Evolutionary conservation across 2,113 vertebrate genomes (phyloP), one percentile per base, ranked within the genome.

Genomic region (Solea solea): DNA sequence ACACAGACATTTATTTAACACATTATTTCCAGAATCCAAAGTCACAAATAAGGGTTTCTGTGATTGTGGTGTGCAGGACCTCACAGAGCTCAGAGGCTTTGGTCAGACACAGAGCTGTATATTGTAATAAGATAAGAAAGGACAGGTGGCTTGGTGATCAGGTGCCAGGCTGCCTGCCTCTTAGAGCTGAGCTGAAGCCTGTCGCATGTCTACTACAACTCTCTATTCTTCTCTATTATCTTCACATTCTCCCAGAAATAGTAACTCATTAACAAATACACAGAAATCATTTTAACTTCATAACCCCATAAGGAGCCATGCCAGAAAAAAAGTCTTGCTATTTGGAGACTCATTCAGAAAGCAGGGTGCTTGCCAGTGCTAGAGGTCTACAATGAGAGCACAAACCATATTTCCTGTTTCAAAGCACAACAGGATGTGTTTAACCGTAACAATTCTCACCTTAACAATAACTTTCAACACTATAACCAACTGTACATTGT

Each of bases 71-170:
- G 72, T 60, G 55, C 55, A 56, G 46, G 69, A 78, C 41, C 72
- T 63, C 5, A n/a, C 45, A 68, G 59, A 69, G 52, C 73, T 74
- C 53, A 53, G 58, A 80, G 14, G 70, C 80, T 65, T 81, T 70
- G 75, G 76, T 55, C 67, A 64, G 62, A 77, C 72, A 90, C 88
- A 81, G 68, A 86, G 87, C 62, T 15, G 50, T 68, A 73, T 75
- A 86, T 85, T 88, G 86, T 91, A 89, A 91, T 83, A 74, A 89
- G 89, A 91, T 91, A 90, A 88, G 85, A 84, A 72, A 77, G 80
- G 87, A 86, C 91, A 92, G 91, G 89, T 92, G 91, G 91, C 86
- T 69, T 56, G 74, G 74, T 89, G 86, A 88, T 91, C 89, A 90
- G 88, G 80, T 88, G 86, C 88, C 86, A 84, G 76, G 69, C 84